A percentile compares a stretch with the other conserved stretches of the same genome.
phyloP scores from a whole-genome alignment of 2,113 vertebrate species.

The Alexandromys fortis region DNA sequence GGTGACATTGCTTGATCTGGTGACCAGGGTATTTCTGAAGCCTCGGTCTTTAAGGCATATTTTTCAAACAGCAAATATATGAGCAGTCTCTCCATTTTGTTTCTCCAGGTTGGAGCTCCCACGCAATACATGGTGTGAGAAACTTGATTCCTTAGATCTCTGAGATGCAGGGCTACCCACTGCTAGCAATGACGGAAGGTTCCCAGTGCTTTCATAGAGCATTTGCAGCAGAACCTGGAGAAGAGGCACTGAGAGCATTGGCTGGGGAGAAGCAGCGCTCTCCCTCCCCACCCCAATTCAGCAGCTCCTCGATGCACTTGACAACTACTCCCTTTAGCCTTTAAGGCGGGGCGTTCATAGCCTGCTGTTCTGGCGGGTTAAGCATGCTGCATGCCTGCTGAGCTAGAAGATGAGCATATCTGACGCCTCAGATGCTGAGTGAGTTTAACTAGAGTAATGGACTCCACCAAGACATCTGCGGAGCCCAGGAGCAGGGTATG shows the following conservation, averaged over 20 bases:
- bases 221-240: not conserved
- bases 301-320: not conserved
- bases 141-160: not conserved
- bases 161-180: not conserved
- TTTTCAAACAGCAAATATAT: conserved; percentile 23
- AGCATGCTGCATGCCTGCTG: not conserved
- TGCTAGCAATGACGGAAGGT: not conserved
- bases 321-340: not conserved
- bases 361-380: not conserved
- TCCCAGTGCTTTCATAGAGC: not conserved
- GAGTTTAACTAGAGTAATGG: not conserved
- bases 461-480: not conserved
- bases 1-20: not conserved
- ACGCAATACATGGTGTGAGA: not conserved
- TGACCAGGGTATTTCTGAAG: not conserved
- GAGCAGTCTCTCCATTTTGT: not conserved
- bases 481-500: not conserved
- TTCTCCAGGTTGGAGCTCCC: not conserved
- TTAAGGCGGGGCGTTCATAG: not conserved
- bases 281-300: not conserved
- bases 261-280: not conserved
- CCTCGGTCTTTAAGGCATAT: not conserved
- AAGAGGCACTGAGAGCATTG: not conserved
- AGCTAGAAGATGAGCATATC: conserved; percentile 25
- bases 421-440: not conserved